Evolutionary conservation across 2,888 invertebrate genomes (phyloP).

Genomic region (Agrotis ipsilon): DNA sequence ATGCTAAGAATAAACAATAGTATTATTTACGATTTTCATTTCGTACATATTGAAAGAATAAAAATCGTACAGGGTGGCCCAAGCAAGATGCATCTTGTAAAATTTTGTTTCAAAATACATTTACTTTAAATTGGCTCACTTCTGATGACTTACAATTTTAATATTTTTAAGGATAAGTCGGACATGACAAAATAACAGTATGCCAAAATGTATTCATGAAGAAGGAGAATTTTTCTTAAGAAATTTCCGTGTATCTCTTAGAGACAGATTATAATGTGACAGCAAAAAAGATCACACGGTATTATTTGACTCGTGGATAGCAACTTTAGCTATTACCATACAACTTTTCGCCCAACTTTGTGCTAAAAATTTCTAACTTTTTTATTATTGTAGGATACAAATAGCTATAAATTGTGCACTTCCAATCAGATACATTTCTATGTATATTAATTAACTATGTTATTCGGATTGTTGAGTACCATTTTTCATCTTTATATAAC

Average conservation of each 20-base stretch:
- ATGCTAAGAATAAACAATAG: slow-evolving; percentile 46
- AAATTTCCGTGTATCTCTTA: not conserved
- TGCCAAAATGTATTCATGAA: not conserved
- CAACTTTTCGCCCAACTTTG: slow-evolving; percentile 40
- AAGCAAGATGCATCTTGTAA: not conserved
- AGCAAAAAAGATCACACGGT: not conserved
- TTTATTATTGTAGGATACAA: slow-evolving; percentile 16
- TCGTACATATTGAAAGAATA: not conserved
- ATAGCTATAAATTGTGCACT: slow-evolving; percentile 43
- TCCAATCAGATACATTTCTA: slow-evolving; percentile 30
- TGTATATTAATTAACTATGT: slow-evolving; percentile 46
- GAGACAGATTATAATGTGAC: not conserved
- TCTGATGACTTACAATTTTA: too few species aligned
- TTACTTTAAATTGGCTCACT: not conserved
- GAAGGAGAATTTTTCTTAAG: not conserved
- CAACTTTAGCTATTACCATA: slow-evolving; percentile 28
- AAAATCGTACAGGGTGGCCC: slow-evolving; percentile 2
- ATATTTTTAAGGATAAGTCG: not conserved
- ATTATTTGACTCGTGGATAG: slow-evolving; percentile 6
- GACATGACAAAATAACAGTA: not conserved
- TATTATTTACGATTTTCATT: slow-evolving; percentile 23
- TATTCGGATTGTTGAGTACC: slow-evolving; percentile 36
- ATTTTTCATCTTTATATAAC: slow-evolving; percentile 20
- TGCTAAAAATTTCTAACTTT: slow-evolving; percentile 36
- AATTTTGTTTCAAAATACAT: not conserved